Percentiles rank a stretch among this genome's conserved stretches.
Conservation (phyloP, 2,888 invertebrate species). For the Smittia aterrima region DNA sequence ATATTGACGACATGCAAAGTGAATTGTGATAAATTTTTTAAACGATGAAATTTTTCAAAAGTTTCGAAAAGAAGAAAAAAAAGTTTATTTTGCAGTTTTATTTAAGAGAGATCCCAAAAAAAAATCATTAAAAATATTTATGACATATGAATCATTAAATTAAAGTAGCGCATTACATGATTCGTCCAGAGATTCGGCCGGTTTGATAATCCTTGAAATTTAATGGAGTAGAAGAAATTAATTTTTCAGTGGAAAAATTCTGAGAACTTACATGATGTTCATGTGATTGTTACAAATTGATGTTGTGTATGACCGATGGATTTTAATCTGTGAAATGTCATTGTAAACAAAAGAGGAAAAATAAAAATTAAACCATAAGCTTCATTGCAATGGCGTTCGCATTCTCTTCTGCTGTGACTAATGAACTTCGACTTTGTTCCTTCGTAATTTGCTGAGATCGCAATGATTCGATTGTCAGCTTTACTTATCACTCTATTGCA, state of each 20-base stretch:
- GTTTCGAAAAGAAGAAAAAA: neutral
- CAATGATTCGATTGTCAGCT: no score
- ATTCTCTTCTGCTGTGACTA: no score
- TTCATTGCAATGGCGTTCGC: neutral
- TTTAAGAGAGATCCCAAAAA: neutral
- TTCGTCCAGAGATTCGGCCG: no score
- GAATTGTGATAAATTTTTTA: conserved; percentile 51
- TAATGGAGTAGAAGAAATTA: neutral
- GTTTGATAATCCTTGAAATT: neutral
- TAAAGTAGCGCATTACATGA: no score
- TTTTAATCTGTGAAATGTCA: neutral
- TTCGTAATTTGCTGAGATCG: no score
- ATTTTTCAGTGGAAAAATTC: conserved; percentile 9
- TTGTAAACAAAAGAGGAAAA: neutral
- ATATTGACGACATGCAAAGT: conserved; percentile 50
- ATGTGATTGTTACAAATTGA: conserved; percentile 15
- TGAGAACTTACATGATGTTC: conserved; percentile 4
- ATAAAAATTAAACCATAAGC: neutral
- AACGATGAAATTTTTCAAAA: conserved; percentile 12
- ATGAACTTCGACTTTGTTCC: neutral
- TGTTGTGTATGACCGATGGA: conserved; percentile 3
- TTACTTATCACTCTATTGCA: no score
- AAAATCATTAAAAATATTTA: neutral
- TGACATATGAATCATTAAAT: neutral
- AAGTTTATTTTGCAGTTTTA: neutral